Base-by-base conservation (phyloP, 2,797 vertebrate species). In the Falco novaeseelandiae region DNA sequence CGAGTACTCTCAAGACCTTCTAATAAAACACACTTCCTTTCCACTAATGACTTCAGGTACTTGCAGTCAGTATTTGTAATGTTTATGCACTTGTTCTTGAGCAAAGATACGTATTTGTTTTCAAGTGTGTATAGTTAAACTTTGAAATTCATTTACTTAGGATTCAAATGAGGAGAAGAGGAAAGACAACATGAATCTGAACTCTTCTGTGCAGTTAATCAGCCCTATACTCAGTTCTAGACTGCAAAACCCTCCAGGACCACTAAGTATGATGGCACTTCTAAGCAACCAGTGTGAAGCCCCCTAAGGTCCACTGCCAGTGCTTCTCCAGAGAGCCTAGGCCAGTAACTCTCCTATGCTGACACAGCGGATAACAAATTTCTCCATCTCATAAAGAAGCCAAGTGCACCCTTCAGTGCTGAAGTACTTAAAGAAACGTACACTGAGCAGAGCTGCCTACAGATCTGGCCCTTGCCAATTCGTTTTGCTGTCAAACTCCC, bases 361-460 rank as follows among this genome's bases (percentile, higher is more conserved):
- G 78, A 66, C 5, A 29, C n/a, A 66, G 22, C 5, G 3, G 22
- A 22, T 30, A 83, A 58, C 1, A 30, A 1, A 30, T 62, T 72
- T 49, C 42, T 62, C 14, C 38, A 85, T 10, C 12, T 63, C 38
- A 77, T 14, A 48, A 87, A 54, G 16, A 6, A 92, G 12, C n/a
- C 10, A 78, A 78, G 14, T 20, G 29, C 8, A 42, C 4, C 18
- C 9, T 25, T 83, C 5, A 71, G 12, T 46, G 17, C 1, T 61
- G 9, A 89, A 65, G 29, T 17, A 54, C 27, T 18, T 21, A 77
- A 76, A 89, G 36, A 85, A 63, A 49, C 18, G 36, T 6, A 70
- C 1, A 15, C 4, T 0, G 0, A n/a, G 5, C 6, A 84, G 5
- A 83, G 27, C 10, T 40, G 23, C 20, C 19, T 5, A 77, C 17